phyloP scores from a whole-genome alignment of 2,797 vertebrate genomes.

The Melanotaenia maccullochi region DNA sequence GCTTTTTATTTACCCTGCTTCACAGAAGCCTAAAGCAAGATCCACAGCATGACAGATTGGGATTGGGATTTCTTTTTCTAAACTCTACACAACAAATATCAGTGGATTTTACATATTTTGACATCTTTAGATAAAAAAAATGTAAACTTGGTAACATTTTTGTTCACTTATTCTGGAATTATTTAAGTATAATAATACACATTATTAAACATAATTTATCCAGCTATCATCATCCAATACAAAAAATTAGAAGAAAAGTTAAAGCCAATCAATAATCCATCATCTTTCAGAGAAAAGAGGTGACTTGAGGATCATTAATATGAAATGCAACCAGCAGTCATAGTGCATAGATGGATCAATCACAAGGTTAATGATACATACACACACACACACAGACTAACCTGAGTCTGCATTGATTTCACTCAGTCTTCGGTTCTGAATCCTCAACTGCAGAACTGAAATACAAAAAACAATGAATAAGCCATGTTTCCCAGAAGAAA shows the following conservation, averaged over 20 bases:
- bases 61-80: background rate
- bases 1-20: slow-evolving; percentile 20
- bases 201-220: background rate
- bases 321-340: slow-evolving; percentile 39
- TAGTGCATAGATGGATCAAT: slow-evolving; percentile 43
- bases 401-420: slow-evolving; percentile 83
- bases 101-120: slow-evolving; percentile 4
- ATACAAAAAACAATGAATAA: slow-evolving; percentile 51
- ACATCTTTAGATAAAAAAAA: slow-evolving; percentile 5
- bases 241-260: background rate
- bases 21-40: background rate
- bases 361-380: slow-evolving; percentile 46
- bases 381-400: slow-evolving; percentile 60
- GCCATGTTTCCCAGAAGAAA: background rate
- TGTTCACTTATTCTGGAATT: background rate
- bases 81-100: background rate
- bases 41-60: slow-evolving; percentile 1
- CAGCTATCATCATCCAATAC: background rate
- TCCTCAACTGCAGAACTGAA: slow-evolving; percentile 88
- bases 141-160: background rate
- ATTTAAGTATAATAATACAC: background rate
- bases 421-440: slow-evolving; percentile 88
- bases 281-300: slow-evolving; percentile 32
- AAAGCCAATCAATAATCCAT: slow-evolving; percentile 48
- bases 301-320: slow-evolving; percentile 43